phyloP scores from a whole-genome alignment of 2,888 invertebrate species.

The Rhingia campestris region DNA sequence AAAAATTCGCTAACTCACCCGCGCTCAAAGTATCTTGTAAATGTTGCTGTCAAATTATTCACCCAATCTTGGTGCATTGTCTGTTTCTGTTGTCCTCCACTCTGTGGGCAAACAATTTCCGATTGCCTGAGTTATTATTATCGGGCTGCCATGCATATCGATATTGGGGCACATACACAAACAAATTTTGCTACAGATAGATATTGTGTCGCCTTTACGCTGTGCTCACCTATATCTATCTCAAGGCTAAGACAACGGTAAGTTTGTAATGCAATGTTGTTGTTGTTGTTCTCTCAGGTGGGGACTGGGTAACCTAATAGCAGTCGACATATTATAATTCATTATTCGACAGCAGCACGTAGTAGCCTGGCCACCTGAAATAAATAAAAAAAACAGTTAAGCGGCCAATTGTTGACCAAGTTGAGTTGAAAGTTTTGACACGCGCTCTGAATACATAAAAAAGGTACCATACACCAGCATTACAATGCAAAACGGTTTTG shows the following conservation, averaged over 20 bases:
- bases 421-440: slow-evolving; percentile 71
- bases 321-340: slow-evolving; percentile 29
- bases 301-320: slow-evolving; percentile 22
- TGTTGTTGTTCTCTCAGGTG: not conserved
- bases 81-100: slow-evolving; percentile 1
- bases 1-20: slow-evolving; percentile 56
- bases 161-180: slow-evolving; percentile 26
- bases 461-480: slow-evolving; percentile 10
- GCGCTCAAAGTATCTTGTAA: slow-evolving; percentile 46
- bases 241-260: slow-evolving; percentile 70
- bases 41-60: slow-evolving; percentile 52
- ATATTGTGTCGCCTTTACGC: not conserved
- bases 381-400: slow-evolving; percentile 50
- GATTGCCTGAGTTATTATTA: slow-evolving; percentile 53
- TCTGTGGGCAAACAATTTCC: slow-evolving; percentile 22
- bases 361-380: slow-evolving; percentile 56
- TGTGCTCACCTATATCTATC: slow-evolving; percentile 38
- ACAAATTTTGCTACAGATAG: slow-evolving; percentile 49
- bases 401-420: slow-evolving; percentile 64
- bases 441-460: slow-evolving; percentile 68
- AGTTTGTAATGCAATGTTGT: slow-evolving; percentile 43
- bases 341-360: slow-evolving; percentile 41
- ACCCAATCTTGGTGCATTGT: not conserved
- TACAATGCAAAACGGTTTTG: slow-evolving; percentile 33
- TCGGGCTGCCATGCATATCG: slow-evolving; percentile 32